A percentile compares a stretch with the other conserved stretches of the same genome.
phyloP scores from a whole-genome alignment of 2,113 vertebrate genomes.

The Ptychochromis oligacanthus region DNA sequence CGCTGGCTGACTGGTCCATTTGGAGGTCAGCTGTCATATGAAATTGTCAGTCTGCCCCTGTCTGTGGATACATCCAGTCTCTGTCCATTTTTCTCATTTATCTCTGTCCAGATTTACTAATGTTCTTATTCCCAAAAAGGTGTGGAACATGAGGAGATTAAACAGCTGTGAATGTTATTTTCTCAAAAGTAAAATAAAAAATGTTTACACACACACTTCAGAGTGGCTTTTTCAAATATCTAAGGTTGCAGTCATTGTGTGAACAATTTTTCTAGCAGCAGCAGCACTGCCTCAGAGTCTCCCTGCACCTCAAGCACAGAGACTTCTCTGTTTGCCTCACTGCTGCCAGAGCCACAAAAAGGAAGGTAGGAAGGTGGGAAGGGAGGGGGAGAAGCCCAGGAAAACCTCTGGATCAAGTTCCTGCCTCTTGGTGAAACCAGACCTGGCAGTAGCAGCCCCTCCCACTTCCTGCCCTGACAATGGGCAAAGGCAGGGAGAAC shows the following conservation, averaged over 20 bases:
- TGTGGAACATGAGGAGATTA: neutral
- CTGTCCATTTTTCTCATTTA: too few species aligned
- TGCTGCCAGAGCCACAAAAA: slow-evolving; percentile 15
- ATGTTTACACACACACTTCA: neutral
- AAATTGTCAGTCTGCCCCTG: neutral
- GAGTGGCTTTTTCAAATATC: neutral
- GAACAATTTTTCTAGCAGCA: slow-evolving; percentile 22
- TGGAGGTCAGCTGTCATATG: neutral
- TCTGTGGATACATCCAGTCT: neutral
- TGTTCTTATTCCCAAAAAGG: neutral
- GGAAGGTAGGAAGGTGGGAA: neutral
- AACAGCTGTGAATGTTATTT: neutral
- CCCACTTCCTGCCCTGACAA: slow-evolving; percentile 69
- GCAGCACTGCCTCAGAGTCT: slow-evolving; percentile 15
- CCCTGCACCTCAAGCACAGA: slow-evolving; percentile 53
- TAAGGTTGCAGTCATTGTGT: slow-evolving; percentile 5
- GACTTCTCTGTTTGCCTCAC: slow-evolving; percentile 60
- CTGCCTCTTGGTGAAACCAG: slow-evolving; percentile 57
- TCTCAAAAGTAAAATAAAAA: neutral
- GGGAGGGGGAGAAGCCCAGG: slow-evolving; percentile 34
- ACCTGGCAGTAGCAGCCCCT: slow-evolving; percentile 51
- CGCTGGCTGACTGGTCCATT: neutral
- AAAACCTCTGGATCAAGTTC: slow-evolving; percentile 64
- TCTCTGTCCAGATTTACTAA: neutral
- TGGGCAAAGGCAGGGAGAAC: slow-evolving; percentile 41